Percentiles rank a stretch among this genome's conserved stretches.
Evolutionary conservation across 1,140 invertebrate genomes (phyloP).

Genomic region (Cephus cinctus): DNA sequence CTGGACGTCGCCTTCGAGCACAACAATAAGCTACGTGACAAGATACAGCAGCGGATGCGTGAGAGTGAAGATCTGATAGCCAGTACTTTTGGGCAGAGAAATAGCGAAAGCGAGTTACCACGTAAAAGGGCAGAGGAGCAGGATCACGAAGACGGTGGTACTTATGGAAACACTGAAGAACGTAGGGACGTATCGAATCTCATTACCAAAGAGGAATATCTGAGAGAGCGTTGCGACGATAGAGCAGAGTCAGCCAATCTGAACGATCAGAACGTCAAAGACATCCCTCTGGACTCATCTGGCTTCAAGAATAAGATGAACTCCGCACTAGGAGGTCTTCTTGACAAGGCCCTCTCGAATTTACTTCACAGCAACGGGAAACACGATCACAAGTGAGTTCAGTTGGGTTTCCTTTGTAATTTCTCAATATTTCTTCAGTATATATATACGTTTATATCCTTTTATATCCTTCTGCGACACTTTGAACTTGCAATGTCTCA

Average conservation of each 20-base stretch:
- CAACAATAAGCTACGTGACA: constrained; percentile 52
- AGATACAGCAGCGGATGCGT: constrained; percentile 52
- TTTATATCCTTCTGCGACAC: too few species aligned
- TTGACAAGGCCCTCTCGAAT: constrained; percentile 51
- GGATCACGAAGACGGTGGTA: constrained; percentile 1
- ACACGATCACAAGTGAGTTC: constrained; percentile 50
- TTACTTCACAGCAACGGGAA: constrained; percentile 48
- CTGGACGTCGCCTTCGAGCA: constrained; percentile 52
- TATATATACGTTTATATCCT: not conserved
- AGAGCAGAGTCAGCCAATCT: too few species aligned
- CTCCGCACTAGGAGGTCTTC: constrained; percentile 36
- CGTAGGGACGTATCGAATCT: not conserved
- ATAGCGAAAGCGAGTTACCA: constrained; percentile 10
- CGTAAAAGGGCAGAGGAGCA: constrained; percentile 7
- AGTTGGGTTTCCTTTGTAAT: too few species aligned
- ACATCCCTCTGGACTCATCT: constrained; percentile 16
- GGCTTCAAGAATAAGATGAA: constrained; percentile 41
- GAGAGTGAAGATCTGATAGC: constrained; percentile 51
- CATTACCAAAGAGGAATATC: constrained; percentile 6
- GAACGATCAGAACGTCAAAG: not conserved
- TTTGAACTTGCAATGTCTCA: too few species aligned
- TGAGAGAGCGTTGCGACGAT: not conserved
- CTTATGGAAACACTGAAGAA: constrained; percentile 8
- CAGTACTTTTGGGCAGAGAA: constrained; percentile 41
- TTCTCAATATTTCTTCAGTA: constrained; percentile 3